Evolutionary conservation across 2,888 invertebrate species (phyloP), one percentile per base, ranked within the genome.

Genomic region (Acrobasis repandana): DNA sequence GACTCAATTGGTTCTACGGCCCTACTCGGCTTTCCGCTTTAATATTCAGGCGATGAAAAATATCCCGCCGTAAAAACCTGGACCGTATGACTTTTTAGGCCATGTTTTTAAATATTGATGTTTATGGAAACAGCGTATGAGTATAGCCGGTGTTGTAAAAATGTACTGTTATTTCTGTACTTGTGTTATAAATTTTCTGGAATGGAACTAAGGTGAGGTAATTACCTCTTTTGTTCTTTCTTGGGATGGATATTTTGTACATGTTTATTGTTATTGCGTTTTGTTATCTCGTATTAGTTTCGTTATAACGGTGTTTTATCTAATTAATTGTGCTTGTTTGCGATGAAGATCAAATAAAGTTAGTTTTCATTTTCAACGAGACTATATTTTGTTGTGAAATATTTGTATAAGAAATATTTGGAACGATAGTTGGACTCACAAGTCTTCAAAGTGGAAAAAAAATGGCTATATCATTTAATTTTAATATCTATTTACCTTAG

Each of bases 11-110:
- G 79, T 72, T 76, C 74, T 72, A 73, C 82, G 85, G 81, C 78
- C 79, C 85, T 72, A 72, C 74, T 74, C 81, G 84, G 84, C 83
- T 86, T 87, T 81, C 77, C 77, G 75, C 76, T 89, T 87, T 87
- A 87, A 86, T 88, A 89, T 90, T 88, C 86, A 83, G 76, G 76
- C 85, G 81, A 86, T 89, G 87, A 90, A 88, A 88, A 86, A 88
- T 87, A 87, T 72, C 82, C 83, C 76, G 77, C 81, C 82, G 87
- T 88, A 88, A 90, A 28, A 88, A 85, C 80, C 77, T 80, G 84
- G 82, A 79, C 81, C 85, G 80, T 86, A 86, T 84, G 86, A 86
- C 87, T 82, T 87, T 85, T 86, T 82, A 83, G 85, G 75, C 77
- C 76, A 68, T 80, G 80, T 79, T 83, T 87, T 87, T 87, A 83